phyloP scores from a whole-genome alignment of 2,888 invertebrate species.

The Buathra laborator region DNA sequence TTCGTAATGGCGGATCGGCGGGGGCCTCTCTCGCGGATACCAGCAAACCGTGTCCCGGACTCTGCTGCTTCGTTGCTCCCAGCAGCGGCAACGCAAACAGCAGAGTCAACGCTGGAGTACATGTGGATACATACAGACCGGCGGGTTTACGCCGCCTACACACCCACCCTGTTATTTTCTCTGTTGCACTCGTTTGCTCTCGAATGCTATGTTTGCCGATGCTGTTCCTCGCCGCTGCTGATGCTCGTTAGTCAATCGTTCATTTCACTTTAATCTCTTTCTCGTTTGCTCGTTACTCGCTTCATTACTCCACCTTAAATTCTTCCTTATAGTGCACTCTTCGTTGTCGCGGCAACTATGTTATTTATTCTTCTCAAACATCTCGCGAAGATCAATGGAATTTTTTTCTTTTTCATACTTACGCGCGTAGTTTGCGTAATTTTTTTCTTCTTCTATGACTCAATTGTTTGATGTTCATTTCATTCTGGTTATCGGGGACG shows the following conservation, averaged over 20 bases:
- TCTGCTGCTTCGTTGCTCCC: constrained; percentile 30
- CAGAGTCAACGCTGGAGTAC: constrained; percentile 45
- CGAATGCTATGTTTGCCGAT: background rate
- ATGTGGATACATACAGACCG: constrained; percentile 19
- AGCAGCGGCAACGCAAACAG: constrained; percentile 30
- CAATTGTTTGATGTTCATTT: constrained; percentile 23
- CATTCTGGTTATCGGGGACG: constrained; percentile 51
- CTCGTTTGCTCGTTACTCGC: constrained; percentile 24
- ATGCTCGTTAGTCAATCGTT: constrained; percentile 69
- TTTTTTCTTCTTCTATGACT: background rate
- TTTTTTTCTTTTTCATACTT: background rate
- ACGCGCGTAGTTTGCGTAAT: background rate
- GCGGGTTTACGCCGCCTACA: constrained; percentile 71
- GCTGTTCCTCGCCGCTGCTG: constrained; percentile 11
- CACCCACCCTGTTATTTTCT: constrained; percentile 40
- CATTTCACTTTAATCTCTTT: constrained; percentile 67
- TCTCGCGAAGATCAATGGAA: background rate
- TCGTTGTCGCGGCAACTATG: background rate
- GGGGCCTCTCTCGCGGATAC: constrained; percentile 48
- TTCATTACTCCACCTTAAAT: constrained; percentile 2
- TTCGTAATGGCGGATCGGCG: constrained; percentile 75
- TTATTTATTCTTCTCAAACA: constrained; percentile 13
- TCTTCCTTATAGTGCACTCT: background rate
- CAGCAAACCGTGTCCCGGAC: constrained; percentile 45
- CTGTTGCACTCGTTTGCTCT: constrained; percentile 40